Evolutionary conservation across 2,888 invertebrate genomes (phyloP).

Genomic region (Spilarctia lutea): DNA sequence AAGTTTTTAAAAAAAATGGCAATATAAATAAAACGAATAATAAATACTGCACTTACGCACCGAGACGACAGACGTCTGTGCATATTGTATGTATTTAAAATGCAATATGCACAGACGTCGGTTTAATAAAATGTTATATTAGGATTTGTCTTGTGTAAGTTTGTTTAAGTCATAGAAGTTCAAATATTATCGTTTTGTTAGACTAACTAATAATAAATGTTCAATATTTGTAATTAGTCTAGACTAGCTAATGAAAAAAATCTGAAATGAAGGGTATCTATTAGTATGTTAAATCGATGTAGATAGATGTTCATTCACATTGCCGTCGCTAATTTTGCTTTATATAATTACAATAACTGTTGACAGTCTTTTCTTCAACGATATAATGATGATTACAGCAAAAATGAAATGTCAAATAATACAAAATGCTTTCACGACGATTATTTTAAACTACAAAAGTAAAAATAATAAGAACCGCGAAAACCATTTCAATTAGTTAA

Average conservation of each 20-base stretch:
- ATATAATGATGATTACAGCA: no score
- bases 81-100: no score
- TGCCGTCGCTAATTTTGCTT: background rate
- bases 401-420: no score
- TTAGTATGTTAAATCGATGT: background rate
- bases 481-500: no score
- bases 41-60: background rate
- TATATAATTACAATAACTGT: background rate
- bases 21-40: no score
- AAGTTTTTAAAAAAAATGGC: no score
- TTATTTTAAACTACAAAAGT: no score
- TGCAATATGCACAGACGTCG: no score
- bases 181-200: background rate
- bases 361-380: background rate
- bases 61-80: no score
- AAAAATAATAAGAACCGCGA: no score
- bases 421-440: no score
- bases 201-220: background rate
- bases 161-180: background rate
- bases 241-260: background rate
- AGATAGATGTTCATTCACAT: background rate
- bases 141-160: no score
- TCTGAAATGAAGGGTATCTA: background rate
- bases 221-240: background rate
- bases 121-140: background rate